A percentile compares a stretch with the other conserved stretches of the same genome.
These are phyloP conservation scores for Gavialis gangeticus DNA, from an alignment of 2,113 vertebrate species.

Conservation along the genomic window DNA sequence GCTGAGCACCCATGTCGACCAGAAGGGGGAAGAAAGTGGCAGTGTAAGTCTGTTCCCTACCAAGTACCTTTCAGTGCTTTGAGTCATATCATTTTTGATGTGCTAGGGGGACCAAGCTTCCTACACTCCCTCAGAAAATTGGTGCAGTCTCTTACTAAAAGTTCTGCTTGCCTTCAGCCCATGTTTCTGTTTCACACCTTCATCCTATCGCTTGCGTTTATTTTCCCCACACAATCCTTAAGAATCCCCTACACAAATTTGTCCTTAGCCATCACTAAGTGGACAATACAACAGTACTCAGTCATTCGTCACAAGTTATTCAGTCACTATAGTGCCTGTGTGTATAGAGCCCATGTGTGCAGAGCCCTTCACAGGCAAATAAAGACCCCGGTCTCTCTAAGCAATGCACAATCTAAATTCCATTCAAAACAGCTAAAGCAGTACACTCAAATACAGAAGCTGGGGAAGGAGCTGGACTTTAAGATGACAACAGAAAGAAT, in stretches of 20 bases:
- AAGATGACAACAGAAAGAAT: background rate
- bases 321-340: no score
- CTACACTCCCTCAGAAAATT: background rate
- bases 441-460: background rate
- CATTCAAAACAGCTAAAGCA: background rate
- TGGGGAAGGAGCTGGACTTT: background rate
- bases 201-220: background rate
- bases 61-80: background rate
- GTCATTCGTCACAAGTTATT: no score
- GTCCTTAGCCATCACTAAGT: no score
- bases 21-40: background rate
- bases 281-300: background rate
- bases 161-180: background rate
- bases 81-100: no score
- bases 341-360: background rate
- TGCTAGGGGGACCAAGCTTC: background rate
- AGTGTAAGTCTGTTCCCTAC: background rate
- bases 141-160: background rate
- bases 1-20: background rate
- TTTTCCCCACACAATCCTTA: background rate
- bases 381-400: background rate
- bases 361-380: no score
- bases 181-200: background rate
- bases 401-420: background rate
- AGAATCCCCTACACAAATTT: background rate